Percentiles rank a stretch among this genome's conserved stretches.
These are phyloP conservation scores for Xanthia icteritia DNA, from an alignment of 2,888 invertebrate genomes.

Conservation along the genomic window DNA sequence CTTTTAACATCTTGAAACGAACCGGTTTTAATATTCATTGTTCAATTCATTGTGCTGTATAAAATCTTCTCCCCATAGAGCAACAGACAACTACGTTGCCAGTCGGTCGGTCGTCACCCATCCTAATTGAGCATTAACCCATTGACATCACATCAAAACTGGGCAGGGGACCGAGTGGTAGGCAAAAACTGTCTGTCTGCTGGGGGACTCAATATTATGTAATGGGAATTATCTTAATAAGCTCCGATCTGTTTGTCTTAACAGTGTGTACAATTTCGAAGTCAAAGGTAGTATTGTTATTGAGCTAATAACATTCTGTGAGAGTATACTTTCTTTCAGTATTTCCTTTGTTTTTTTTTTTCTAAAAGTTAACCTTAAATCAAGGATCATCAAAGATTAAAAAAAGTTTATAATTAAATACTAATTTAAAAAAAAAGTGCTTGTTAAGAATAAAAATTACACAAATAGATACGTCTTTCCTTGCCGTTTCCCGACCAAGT, in stretches of 20 bases:
- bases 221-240: constrained; percentile 25
- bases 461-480: too few species aligned
- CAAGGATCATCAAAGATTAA: neutral
- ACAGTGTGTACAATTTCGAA: constrained; percentile 6
- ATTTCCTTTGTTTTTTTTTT: neutral
- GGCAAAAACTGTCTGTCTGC: constrained; percentile 39
- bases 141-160: constrained; percentile 77
- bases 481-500: neutral
- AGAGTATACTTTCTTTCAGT: neutral
- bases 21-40: constrained; percentile 38
- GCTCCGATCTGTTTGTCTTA: neutral
- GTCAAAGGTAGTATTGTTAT: neutral
- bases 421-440: neutral
- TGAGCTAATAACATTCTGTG: neutral
- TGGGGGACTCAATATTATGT: constrained; percentile 35
- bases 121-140: constrained; percentile 79
- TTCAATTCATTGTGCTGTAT: constrained; percentile 14
- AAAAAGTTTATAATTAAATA: neutral
- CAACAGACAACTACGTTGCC: constrained; percentile 31
- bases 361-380: too few species aligned
- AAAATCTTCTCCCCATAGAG: constrained; percentile 34
- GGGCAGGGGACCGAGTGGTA: constrained; percentile 66
- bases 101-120: constrained; percentile 61
- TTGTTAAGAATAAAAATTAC: neutral
- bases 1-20: constrained; percentile 3